A percentile compares a stretch with the other conserved stretches of the same genome.
phyloP scores from a whole-genome alignment of 2,797 vertebrate species.

The Megaceryle alcyon region DNA sequence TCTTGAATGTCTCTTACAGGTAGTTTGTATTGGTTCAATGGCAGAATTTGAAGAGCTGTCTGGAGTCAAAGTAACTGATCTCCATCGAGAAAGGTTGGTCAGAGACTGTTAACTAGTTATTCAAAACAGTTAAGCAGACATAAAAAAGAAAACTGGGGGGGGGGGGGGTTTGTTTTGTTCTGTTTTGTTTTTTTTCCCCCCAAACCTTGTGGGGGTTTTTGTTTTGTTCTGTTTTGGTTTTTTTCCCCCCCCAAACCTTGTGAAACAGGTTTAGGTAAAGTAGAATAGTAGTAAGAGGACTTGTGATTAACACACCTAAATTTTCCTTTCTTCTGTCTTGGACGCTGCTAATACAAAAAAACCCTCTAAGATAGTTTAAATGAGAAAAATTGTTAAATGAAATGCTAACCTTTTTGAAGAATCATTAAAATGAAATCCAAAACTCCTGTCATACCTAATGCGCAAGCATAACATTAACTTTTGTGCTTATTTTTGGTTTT shows the following conservation, averaged over 20 bases:
- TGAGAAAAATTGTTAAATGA: not conserved
- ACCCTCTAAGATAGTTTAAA: not conserved
- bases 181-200: fast-evolving
- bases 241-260: not conserved
- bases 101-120: not conserved
- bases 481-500: not conserved
- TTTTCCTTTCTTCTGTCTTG: not conserved
- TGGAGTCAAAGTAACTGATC: conserved; percentile 88
- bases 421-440: not conserved
- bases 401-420: not conserved
- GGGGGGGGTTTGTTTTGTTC: too few species aligned
- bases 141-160: not conserved
- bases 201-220: too few species aligned
- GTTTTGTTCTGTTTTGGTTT: too few species aligned
- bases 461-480: fast-evolving
- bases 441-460: not conserved
- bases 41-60: conserved; percentile 90
- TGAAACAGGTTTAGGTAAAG: not conserved
- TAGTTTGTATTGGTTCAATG: conserved; percentile 93
- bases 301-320: not conserved
- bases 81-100: conserved; percentile 93
- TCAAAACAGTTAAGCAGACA: not conserved
- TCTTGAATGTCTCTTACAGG: conserved; percentile 74
- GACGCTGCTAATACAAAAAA: not conserved
- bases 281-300: not conserved